Evolutionary conservation across 2,888 invertebrate species (phyloP).

Genomic region (Fragum whitleyi): DNA sequence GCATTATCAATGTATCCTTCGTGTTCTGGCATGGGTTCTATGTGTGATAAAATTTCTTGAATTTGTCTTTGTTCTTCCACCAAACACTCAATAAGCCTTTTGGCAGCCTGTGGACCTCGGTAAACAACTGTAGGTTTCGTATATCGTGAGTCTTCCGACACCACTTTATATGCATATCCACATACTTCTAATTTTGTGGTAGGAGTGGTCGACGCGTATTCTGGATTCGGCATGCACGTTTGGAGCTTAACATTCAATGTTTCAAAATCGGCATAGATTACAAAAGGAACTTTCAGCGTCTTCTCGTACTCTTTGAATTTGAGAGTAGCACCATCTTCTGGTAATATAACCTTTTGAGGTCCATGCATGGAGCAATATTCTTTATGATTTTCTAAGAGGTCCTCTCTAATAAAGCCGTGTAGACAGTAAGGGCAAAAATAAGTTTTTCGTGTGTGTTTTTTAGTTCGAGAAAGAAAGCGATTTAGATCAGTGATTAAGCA

Average conservation of each 20-base stretch:
- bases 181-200: constrained; percentile 41
- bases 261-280: constrained; percentile 55
- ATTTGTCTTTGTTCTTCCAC: constrained; percentile 47
- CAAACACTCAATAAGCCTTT: constrained; percentile 43
- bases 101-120: constrained; percentile 39
- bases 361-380: constrained; percentile 38
- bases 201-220: constrained; percentile 31
- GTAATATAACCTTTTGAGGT: constrained; percentile 41
- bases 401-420: constrained; percentile 39
- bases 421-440: constrained; percentile 45
- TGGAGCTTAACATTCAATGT: constrained; percentile 40
- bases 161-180: constrained; percentile 48
- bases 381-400: constrained; percentile 29
- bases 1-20: constrained; percentile 24
- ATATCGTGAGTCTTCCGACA: constrained; percentile 29
- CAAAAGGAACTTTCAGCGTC: constrained; percentile 42
- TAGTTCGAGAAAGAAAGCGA: constrained; percentile 51
- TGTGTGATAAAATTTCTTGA: constrained; percentile 32
- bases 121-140: constrained; percentile 48
- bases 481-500: constrained; percentile 57
- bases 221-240: constrained; percentile 45
- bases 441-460: constrained; percentile 4
- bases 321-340: constrained; percentile 5
- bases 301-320: constrained; percentile 55
- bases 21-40: constrained; percentile 43